Evolutionary conservation across 1,140 invertebrate genomes (phyloP).

Genomic region (Sitodiplosis mosellana): DNA sequence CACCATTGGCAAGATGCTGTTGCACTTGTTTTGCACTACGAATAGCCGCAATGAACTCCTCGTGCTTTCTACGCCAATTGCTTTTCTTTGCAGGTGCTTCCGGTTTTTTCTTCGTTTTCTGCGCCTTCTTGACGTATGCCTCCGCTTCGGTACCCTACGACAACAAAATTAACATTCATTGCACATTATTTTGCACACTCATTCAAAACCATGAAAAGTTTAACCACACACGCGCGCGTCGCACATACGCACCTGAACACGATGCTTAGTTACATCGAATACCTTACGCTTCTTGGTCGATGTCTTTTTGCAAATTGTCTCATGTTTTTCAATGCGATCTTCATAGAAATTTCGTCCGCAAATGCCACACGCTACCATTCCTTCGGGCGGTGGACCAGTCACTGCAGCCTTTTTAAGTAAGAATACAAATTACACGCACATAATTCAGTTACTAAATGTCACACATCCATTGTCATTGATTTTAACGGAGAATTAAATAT

Average conservation of each 20-base stretch:
- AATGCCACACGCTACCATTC: constrained; percentile 34
- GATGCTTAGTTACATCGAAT: constrained; percentile 69
- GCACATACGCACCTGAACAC: constrained; percentile 45
- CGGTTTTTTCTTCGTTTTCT: constrained; percentile 9
- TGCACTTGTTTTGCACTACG: constrained; percentile 75
- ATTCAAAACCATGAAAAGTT: background rate
- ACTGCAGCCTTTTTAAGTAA: background rate
- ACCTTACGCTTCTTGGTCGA: constrained; percentile 61
- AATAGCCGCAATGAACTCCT: constrained; percentile 80
- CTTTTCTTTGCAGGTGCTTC: constrained; percentile 31
- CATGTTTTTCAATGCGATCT: constrained; percentile 63
- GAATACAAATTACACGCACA: no score
- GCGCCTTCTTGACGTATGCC: constrained; percentile 37
- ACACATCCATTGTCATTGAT: background rate
- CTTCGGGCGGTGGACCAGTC: constrained; percentile 13
- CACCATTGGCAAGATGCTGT: constrained; percentile 65
- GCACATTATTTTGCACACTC: background rate
- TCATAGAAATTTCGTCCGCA: constrained; percentile 56
- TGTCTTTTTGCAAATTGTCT: constrained; percentile 61
- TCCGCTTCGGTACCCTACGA: constrained; percentile 69
- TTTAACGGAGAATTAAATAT: background rate
- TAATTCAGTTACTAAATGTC: background rate
- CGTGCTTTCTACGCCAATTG: constrained; percentile 82
- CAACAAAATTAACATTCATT: background rate
- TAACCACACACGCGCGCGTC: no score